These are phyloP conservation scores for Hemithea aestivaria DNA, from an alignment of 2,888 invertebrate genomes.

Conservation along the genomic window DNA sequence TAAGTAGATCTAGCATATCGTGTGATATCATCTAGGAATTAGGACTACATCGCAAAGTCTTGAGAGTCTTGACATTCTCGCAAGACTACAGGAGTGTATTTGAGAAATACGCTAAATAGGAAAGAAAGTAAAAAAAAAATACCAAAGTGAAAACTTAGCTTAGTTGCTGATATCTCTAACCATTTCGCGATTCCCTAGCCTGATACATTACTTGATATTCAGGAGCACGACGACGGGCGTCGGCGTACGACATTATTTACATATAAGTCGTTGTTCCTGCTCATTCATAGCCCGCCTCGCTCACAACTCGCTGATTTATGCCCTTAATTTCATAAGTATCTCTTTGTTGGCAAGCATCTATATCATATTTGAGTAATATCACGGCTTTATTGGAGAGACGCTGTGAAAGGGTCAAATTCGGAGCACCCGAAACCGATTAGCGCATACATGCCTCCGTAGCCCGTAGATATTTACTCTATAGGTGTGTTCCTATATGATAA, in stretches of 20 bases:
- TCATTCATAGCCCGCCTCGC: constrained; percentile 64
- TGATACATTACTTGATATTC: constrained; percentile 69
- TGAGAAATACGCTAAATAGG: too few relatives aligned
- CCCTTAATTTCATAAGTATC: constrained; percentile 78
- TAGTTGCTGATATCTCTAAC: too few relatives aligned
- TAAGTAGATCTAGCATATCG: too few relatives aligned
- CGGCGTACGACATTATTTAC: constrained; percentile 69
- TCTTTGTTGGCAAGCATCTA: constrained; percentile 71
- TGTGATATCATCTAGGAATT: too few relatives aligned
- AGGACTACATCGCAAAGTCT: too few relatives aligned
- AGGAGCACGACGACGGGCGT: constrained; percentile 46
- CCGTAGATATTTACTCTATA: constrained; percentile 6
- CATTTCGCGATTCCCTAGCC: too few relatives aligned
- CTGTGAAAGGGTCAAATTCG: constrained; percentile 44
- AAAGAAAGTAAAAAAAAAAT: too few relatives aligned
- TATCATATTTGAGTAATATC: constrained; percentile 64
- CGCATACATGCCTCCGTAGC: constrained; percentile 21
- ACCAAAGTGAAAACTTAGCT: too few relatives aligned
- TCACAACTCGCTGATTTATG: constrained; percentile 67
- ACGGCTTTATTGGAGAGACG: constrained; percentile 54
- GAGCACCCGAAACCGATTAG: constrained; percentile 40
- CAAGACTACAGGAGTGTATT: too few relatives aligned
- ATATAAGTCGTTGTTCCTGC: constrained; percentile 71
- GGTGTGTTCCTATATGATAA: constrained; percentile 12
- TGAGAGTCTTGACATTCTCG: too few relatives aligned